Evolutionary conservation across 2,113 vertebrate species (phyloP).

Genomic region (Platysteira castanea): DNA sequence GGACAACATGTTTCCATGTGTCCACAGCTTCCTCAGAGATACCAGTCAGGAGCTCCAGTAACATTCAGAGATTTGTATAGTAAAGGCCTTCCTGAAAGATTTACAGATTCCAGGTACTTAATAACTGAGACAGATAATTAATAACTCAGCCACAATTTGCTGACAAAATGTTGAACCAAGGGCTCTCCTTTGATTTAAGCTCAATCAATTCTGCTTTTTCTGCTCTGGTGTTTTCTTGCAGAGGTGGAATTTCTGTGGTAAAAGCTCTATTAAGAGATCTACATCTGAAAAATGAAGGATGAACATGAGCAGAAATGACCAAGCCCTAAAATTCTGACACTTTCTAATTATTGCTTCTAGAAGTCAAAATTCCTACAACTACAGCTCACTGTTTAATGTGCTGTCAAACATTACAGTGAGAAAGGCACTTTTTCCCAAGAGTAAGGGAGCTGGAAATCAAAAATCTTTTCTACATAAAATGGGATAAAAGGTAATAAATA

Average conservation of each 20-base stretch:
- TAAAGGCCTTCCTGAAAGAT: conserved; percentile 39
- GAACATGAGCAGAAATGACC: neutral
- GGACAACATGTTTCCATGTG: neutral
- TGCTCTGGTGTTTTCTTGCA: conserved; percentile 9
- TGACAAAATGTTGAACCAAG: conserved; percentile 30
- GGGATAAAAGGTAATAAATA: neutral
- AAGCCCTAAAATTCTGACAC: conserved; percentile 38
- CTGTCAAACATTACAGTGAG: conserved; percentile 2
- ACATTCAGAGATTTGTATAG: conserved; percentile 11
- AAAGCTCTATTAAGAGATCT: conserved; percentile 31
- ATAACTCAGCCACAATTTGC: conserved; percentile 33
- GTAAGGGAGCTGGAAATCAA: neutral
- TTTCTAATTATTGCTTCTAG: conserved; percentile 20
- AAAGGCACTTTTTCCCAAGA: neutral
- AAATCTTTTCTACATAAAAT: neutral
- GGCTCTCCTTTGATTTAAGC: neutral
- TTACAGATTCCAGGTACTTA: conserved; percentile 52
- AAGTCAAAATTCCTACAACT: conserved; percentile 34
- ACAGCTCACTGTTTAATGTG: conserved; percentile 32
- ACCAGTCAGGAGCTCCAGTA: neutral
- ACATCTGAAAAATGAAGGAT: conserved; percentile 32
- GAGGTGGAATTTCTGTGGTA: conserved; percentile 27
- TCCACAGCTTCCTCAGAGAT: neutral
- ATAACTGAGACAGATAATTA: conserved; percentile 43
- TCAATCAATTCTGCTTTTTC: conserved; percentile 21